A percentile compares a stretch with the other conserved stretches of the same genome.
Conservation (phyloP, 2,113 vertebrate species). For the Ifrita kowaldi region DNA sequence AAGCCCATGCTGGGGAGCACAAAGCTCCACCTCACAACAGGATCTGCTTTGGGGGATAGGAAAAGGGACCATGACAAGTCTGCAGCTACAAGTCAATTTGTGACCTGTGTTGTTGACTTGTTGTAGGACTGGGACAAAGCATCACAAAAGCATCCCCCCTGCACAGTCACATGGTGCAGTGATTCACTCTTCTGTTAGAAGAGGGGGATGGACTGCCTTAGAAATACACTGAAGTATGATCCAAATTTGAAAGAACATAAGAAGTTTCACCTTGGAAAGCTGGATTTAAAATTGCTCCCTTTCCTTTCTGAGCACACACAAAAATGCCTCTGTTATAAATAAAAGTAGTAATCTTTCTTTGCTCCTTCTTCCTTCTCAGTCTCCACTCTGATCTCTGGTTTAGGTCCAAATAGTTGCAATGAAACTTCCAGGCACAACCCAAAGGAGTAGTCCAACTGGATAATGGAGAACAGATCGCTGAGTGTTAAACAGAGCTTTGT, state of each 20-base stretch:
- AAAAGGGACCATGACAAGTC: background rate
- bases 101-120: background rate
- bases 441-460: background rate
- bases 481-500: background rate
- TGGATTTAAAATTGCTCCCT: background rate
- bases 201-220: background rate
- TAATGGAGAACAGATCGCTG: background rate
- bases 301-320: background rate
- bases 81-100: background rate
- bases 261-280: background rate
- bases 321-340: background rate
- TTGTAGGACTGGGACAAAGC: background rate
- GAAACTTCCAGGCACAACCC: background rate
- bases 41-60: background rate
- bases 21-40: background rate
- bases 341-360: background rate
- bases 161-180: background rate
- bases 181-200: background rate
- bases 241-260: background rate
- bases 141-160: background rate
- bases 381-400: background rate
- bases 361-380: background rate
- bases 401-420: background rate
- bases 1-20: background rate
- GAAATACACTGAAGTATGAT: background rate